Evolutionary conservation across 1,140 invertebrate genomes (phyloP).

Genomic region (Andrena cerasifolii): DNA sequence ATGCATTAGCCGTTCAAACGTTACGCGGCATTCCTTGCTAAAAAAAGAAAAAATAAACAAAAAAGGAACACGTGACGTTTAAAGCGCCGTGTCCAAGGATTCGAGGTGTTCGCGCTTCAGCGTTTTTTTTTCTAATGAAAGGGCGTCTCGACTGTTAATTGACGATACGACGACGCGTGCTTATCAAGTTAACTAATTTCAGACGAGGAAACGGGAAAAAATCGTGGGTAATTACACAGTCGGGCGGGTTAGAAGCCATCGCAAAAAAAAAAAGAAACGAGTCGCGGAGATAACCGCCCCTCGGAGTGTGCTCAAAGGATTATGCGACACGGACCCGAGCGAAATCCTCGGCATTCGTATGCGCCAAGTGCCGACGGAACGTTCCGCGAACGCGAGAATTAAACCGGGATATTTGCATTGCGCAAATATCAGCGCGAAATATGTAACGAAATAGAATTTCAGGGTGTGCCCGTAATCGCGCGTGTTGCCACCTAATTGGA

Average conservation of each 20-base stretch:
- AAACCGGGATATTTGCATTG: slow-evolving; percentile 6
- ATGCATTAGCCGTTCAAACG: slow-evolving; percentile 47
- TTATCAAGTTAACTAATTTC: slow-evolving; percentile 34
- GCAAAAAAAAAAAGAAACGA: slow-evolving; percentile 2
- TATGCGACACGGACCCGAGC: slow-evolving; percentile 5
- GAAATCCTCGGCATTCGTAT: slow-evolving; percentile 21
- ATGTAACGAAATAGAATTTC: not conserved
- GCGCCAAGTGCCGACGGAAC: not conserved
- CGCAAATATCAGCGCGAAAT: not conserved
- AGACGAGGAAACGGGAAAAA: not conserved
- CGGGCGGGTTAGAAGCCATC: not conserved
- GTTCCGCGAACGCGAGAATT: slow-evolving; percentile 16
- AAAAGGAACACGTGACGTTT: not conserved
- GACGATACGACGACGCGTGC: slow-evolving; percentile 7
- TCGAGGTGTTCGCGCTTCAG: not conserved
- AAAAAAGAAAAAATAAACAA: not conserved
- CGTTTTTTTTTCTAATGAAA: not conserved
- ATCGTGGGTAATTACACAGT: slow-evolving; percentile 16
- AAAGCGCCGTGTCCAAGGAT: not conserved
- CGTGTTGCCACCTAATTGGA: not conserved
- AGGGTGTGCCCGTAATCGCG: not conserved
- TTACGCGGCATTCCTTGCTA: slow-evolving; percentile 5
- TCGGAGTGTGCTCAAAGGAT: slow-evolving; percentile 23
- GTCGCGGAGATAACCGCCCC: not conserved
- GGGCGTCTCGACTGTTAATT: slow-evolving; percentile 15